phyloP scores from a whole-genome alignment of 2,797 vertebrate species.

The Benthosema pterotum region DNA sequence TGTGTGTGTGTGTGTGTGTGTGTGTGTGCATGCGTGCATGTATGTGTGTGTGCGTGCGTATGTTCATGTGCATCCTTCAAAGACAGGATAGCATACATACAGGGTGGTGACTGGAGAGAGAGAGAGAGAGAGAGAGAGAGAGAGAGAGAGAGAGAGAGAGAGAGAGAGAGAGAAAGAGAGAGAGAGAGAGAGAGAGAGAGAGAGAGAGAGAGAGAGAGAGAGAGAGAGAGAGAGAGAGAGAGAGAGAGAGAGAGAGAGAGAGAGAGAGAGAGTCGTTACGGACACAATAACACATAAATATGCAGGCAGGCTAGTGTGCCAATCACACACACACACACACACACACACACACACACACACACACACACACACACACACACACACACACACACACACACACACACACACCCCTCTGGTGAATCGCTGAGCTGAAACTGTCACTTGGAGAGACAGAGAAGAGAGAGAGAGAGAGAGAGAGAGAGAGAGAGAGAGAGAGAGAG shows the following conservation, averaged over 20 bases:
- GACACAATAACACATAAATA: conserved; percentile 62
- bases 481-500: too few species aligned
- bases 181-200: conserved; percentile 17
- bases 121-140: conserved; percentile 18
- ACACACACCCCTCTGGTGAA: conserved; percentile 26
- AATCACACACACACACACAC: conserved; percentile 16
- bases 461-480: too few species aligned
- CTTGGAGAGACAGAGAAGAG: conserved; percentile 38
- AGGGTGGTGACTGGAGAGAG: conserved; percentile 7
- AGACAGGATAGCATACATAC: conserved; percentile 31
- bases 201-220: conserved; percentile 16
- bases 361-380: conserved; percentile 1
- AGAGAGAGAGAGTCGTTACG: conserved; percentile 42
- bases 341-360: conserved; percentile 1
- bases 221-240: conserved; percentile 18
- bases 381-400: conserved; percentile 18
- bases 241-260: conserved; percentile 14
- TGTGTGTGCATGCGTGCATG: too few species aligned
- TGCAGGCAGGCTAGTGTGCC: conserved; percentile 34
- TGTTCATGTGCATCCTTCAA: conserved; percentile 49
- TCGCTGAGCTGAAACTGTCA: conserved; percentile 65
- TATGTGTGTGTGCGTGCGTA: conserved; percentile 27
- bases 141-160: conserved; percentile 23
- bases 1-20: too few species aligned
- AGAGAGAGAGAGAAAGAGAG: conserved; percentile 22